phyloP scores from a whole-genome alignment of 2,113 vertebrate genomes.

The Balaeniceps rex region DNA sequence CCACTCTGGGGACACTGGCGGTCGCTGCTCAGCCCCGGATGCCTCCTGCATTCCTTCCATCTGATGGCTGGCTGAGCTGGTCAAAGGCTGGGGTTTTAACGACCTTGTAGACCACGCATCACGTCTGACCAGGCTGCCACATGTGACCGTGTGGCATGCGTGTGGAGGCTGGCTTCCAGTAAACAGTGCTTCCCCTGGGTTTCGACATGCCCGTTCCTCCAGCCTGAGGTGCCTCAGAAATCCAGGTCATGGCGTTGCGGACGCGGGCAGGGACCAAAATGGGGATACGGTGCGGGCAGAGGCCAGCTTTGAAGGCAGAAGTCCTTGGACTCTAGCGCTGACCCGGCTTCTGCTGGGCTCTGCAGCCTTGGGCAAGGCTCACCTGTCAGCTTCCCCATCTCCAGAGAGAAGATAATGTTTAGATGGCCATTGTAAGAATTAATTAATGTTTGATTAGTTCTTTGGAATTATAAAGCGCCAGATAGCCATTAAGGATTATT shows the following conservation, averaged over 20 bases:
- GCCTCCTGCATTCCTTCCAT: neutral
- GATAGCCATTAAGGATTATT: neutral
- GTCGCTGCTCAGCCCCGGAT: neutral
- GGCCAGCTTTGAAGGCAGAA: neutral
- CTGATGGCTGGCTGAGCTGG: neutral
- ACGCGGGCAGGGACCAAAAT: neutral
- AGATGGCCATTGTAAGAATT: neutral
- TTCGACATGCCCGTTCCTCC: neutral
- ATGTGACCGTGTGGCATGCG: neutral
- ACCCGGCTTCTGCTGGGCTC: neutral
- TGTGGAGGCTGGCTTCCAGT: neutral
- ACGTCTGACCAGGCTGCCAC: neutral
- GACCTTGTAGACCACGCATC: neutral
- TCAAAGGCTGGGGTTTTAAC: neutral
- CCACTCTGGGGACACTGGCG: neutral
- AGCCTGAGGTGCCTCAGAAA: neutral
- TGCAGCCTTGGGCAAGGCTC: neutral
- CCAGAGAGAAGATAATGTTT: neutral
- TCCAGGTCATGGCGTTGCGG: neutral
- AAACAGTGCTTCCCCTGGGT: neutral
- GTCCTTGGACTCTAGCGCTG: neutral
- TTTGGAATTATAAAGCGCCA: neutral
- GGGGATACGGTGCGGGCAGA: neutral
- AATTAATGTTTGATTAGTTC: neutral
- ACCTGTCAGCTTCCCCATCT: neutral